Evolutionary conservation across 2,888 invertebrate species (phyloP).

Genomic region (Neocrepidodera transversa): DNA sequence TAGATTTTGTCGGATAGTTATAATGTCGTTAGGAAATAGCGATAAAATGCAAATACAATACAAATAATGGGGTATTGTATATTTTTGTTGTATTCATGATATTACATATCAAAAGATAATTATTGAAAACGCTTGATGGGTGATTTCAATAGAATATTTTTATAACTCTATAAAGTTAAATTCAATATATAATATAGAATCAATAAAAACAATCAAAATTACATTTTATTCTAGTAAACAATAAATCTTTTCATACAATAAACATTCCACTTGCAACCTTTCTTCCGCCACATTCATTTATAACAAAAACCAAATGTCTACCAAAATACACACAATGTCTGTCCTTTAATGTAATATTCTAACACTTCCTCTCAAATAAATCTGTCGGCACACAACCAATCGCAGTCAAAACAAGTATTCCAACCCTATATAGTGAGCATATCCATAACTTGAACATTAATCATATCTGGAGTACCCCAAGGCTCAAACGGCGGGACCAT

Average conservation of each 20-base stretch:
- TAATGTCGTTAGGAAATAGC: conserved; percentile 33
- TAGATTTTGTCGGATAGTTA: conserved; percentile 35
- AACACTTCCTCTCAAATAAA: conserved; percentile 45
- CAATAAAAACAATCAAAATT: no score
- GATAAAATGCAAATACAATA: conserved; percentile 12
- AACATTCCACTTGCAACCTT: no score
- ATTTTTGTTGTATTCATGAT: not conserved
- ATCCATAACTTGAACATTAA: conserved; percentile 50
- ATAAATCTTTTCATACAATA: no score
- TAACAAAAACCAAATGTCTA: conserved; percentile 6
- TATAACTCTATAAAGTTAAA: no score
- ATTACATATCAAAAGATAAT: not conserved
- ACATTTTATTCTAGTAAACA: no score
- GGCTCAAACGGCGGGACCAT: conserved; percentile 34
- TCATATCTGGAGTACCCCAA: conserved; percentile 42
- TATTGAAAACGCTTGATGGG: not conserved
- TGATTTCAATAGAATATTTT: no score
- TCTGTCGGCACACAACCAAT: conserved; percentile 51
- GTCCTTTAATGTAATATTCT: conserved; percentile 30
- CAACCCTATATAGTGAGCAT: conserved; percentile 43
- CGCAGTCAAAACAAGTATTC: conserved; percentile 55
- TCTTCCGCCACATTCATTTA: no score
- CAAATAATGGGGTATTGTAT: conserved; percentile 6
- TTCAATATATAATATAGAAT: no score
- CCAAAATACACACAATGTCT: conserved; percentile 25